Evolutionary conservation across 2,888 invertebrate species (phyloP).

Genomic region (Cistogaster globosa): DNA sequence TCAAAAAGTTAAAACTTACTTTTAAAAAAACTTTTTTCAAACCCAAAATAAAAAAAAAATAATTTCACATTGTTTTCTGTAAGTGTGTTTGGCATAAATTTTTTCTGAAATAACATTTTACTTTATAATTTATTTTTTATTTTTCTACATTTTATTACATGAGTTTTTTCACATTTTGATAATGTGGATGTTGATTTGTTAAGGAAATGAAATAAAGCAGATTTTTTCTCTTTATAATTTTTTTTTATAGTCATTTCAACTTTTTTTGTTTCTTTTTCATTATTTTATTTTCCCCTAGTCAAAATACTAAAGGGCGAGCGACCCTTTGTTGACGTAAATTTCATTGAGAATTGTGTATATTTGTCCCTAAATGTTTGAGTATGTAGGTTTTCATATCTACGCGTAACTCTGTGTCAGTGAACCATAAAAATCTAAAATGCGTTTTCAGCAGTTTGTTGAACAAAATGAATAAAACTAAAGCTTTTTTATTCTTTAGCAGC

Average conservation of each 20-base stretch:
- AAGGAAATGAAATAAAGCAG: slow-evolving; percentile 63
- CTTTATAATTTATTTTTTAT: slow-evolving; percentile 28
- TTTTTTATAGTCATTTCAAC: slow-evolving; percentile 21
- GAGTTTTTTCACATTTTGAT: slow-evolving; percentile 47
- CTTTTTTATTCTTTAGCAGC: neutral
- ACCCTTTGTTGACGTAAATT: slow-evolving; percentile 35
- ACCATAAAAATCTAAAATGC: slow-evolving; percentile 62
- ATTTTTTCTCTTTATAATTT: slow-evolving; percentile 8
- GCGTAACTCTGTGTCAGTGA: slow-evolving; percentile 64
- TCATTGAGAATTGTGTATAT: neutral
- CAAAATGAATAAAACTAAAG: slow-evolving; percentile 38
- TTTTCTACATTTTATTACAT: slow-evolving; percentile 8
- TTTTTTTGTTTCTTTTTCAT: slow-evolving; percentile 8
- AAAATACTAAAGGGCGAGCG: slow-evolving; percentile 35
- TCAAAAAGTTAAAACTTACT: neutral
- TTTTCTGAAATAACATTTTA: slow-evolving; percentile 56
- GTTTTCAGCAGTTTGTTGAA: slow-evolving; percentile 61
- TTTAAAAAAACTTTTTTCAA: neutral
- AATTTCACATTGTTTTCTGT: slow-evolving; percentile 1
- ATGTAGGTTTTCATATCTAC: slow-evolving; percentile 25
- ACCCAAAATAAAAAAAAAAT: too few species aligned
- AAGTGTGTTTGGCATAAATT: slow-evolving; percentile 44
- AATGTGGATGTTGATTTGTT: slow-evolving; percentile 65
- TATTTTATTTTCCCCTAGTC: neutral
- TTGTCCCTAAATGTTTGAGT: neutral